A percentile compares a stretch with the other conserved stretches of the same genome.
Evolutionary conservation across 92 coral and sea anemone species (phyloP).

Genomic region (Porites lobata): DNA sequence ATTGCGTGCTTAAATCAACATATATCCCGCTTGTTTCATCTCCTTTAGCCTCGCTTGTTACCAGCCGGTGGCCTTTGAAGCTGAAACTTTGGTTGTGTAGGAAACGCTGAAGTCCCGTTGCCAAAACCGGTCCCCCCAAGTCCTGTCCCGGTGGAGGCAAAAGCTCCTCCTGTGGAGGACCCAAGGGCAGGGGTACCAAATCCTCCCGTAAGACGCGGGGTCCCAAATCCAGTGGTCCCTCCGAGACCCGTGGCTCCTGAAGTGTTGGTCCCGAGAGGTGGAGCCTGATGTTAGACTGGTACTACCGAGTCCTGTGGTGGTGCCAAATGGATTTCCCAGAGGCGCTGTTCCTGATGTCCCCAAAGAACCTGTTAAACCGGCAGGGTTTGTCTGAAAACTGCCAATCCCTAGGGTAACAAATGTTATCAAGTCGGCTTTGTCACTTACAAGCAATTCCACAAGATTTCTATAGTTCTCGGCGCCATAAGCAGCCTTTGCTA

Average conservation of each 20-base stretch:
- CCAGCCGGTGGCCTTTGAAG: constrained; percentile 96
- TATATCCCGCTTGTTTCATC: constrained; percentile 41
- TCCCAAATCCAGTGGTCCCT: constrained; percentile 66
- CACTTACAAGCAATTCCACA: neutral
- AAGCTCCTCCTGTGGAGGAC: constrained; percentile 68
- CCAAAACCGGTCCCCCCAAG: constrained; percentile 59
- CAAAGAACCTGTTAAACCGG: constrained; percentile 27
- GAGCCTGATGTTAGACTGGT: constrained; percentile 10
- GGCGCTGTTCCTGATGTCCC: constrained; percentile 39
- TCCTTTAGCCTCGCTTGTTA: constrained; percentile 91
- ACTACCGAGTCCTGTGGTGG: constrained; percentile 25
- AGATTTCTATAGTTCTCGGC: too few relatives aligned
- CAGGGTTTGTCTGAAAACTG: constrained; percentile 26
- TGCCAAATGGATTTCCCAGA: constrained; percentile 42
- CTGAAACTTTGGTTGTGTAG: constrained; percentile 81
- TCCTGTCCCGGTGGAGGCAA: constrained; percentile 57
- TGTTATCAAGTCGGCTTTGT: neutral
- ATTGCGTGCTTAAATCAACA: neutral
- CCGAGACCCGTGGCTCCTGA: constrained; percentile 77
- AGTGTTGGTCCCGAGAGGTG: constrained; percentile 44
- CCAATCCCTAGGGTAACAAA: constrained; percentile 1
- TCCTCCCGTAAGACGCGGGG: constrained; percentile 58
- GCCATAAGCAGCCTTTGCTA: too few relatives aligned
- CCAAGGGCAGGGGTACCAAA: constrained; percentile 79
- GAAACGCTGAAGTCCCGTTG: constrained; percentile 57